A percentile compares a stretch with the other conserved stretches of the same genome.
Evolutionary conservation across 2,113 vertebrate species (phyloP).

Genomic region (Psilopsiagon aurifrons): DNA sequence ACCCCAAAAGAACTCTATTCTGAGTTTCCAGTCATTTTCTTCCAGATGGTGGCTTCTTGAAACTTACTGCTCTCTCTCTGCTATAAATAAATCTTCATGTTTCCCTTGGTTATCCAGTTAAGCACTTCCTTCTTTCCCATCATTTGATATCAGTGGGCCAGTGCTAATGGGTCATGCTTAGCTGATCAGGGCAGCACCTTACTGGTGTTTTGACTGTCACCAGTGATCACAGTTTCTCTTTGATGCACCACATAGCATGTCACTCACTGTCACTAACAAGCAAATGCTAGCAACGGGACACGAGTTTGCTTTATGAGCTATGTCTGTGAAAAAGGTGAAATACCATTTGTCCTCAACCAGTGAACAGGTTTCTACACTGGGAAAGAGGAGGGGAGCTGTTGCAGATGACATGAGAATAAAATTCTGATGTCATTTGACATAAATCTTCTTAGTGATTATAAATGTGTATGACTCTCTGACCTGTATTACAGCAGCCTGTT

Average conservation of each 20-base stretch:
- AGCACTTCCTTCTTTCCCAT: background rate
- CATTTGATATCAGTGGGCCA: background rate
- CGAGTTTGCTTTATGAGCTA: background rate
- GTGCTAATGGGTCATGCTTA: background rate
- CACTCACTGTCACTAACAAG: background rate
- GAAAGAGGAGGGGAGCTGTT: background rate
- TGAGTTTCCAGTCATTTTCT: background rate
- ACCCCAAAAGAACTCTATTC: background rate
- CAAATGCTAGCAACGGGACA: background rate
- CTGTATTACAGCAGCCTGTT: conserved; percentile 2
- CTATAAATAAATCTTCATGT: background rate
- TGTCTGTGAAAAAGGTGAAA: background rate
- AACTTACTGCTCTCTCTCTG: background rate
- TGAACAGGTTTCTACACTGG: background rate
- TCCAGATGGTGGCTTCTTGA: background rate
- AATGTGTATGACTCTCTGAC: background rate
- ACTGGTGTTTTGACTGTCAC: background rate
- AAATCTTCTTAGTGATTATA: conserved; percentile 38
- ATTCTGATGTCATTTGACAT: background rate
- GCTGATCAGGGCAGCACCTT: background rate
- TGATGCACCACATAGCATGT: background rate
- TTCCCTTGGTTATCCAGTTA: background rate
- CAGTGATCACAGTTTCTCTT: background rate
- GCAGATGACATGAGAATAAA: background rate
- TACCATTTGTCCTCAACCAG: accelerated